Evolutionary conservation across 2,113 vertebrate genomes (phyloP), one percentile per base, ranked within the genome.

Genomic region (Grantiella picta): DNA sequence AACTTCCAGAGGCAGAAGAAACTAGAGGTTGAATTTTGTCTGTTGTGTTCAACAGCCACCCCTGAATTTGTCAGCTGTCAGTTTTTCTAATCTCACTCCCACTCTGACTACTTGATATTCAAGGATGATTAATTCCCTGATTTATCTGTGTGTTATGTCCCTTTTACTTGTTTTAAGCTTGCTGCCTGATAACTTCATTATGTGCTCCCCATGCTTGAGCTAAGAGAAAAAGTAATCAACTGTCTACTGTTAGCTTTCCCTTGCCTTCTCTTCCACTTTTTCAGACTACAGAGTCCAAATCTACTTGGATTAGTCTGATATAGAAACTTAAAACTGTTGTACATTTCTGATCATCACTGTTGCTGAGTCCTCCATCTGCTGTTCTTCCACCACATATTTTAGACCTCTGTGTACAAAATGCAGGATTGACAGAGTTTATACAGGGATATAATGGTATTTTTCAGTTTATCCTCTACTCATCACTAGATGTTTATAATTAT

Each of bases 121-220:
- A 35, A 79, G 38, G 49, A 44, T 59, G 27, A 85, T 50, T 78
- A 63, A 50, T 66, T 75, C 38, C 5, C 15, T 0, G 0, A 0
- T 0, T 93, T 66, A 87, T 29, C 18, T 40, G 25, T 63, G 29
- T 64, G 7, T 73, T 86, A 11, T 35, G 25, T 63, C 79, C 24
- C 29, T 76, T 82, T 71, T 64, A 18, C 12, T 91, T 73, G 31
- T 52, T 89, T 77, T 45, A 83, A 53, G 12, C 36, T 73, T 73
- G 16, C 60, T 79, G 52, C 29, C 36, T 35, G 35, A 36, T 75
- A 75, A 59, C 9, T 73, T 65, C 40, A 61, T 59, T 24, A 23
- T 50, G 31, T 45, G 13, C 1, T 10, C 6, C 2, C 10, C 15
- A 8, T 5, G 17, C 24, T 44, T 73, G 14, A 80, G 44, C 40